Evolutionary conservation across 2,888 invertebrate genomes (phyloP).

Genomic region (Tachina fera): DNA sequence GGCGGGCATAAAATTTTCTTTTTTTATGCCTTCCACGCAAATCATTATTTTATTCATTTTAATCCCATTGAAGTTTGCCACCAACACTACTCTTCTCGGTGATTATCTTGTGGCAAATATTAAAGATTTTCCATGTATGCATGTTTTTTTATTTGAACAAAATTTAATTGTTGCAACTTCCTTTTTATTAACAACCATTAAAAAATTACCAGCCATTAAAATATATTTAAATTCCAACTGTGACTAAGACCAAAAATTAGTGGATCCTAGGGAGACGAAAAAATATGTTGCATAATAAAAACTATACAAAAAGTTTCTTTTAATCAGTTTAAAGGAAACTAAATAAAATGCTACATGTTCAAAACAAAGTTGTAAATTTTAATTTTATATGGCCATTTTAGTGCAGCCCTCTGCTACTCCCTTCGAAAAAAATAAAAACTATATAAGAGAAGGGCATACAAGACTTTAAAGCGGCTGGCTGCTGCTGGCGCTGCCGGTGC

Average conservation of each 20-base stretch:
- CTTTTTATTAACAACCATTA: slow-evolving; percentile 63
- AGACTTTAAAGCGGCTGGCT: not conserved
- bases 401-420: slow-evolving; percentile 34
- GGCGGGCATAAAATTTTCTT: not conserved
- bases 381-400: slow-evolving; percentile 75
- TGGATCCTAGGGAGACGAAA: slow-evolving; percentile 6
- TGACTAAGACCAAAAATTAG: slow-evolving; percentile 50
- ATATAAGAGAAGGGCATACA: not conserved
- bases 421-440: not conserved
- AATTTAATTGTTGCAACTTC: slow-evolving; percentile 67
- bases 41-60: slow-evolving; percentile 13
- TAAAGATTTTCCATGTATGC: not conserved
- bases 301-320: slow-evolving; percentile 32
- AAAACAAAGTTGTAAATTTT: slow-evolving; percentile 80
- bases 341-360: slow-evolving; percentile 56
- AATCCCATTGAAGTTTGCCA: slow-evolving; percentile 34
- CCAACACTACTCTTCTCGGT: not conserved
- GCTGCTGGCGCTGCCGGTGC: not conserved
- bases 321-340: slow-evolving; percentile 62
- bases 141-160: not conserved
- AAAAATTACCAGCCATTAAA: slow-evolving; percentile 61
- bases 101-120: slow-evolving; percentile 4
- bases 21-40: not conserved
- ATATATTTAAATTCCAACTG: slow-evolving; percentile 64
- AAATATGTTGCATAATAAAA: slow-evolving; percentile 21